Evolutionary conservation across 2,888 invertebrate genomes (phyloP), one percentile per base, ranked within the genome.

Genomic region (Nowickia ferox): DNA sequence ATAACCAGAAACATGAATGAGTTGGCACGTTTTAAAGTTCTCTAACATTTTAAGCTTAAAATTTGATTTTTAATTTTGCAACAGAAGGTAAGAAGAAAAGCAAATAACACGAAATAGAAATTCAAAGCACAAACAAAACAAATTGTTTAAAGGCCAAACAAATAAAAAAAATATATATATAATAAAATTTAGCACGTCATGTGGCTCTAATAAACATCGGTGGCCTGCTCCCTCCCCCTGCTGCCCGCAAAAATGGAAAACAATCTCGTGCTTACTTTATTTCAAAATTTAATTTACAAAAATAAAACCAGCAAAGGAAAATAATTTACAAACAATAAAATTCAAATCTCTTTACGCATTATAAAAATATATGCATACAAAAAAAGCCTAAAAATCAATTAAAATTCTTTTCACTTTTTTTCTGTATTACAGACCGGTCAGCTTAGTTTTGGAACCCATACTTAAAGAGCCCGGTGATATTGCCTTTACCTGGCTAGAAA

Each of bases 401-500:
- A 61, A 74, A 15, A 4, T 72, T 46, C 2, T 44, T 6, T 57
- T 1, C 15, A 17, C 22, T 11, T 8, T 46, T 57, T 59, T 59
- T 0, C 38, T 57, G 51, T 5, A 17, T 66, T 80, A 0, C 84
- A 93, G 94, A 77, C 94, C 95, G 6, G 94, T 95, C 4, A 94
- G 94, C 84, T 93, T 96, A 88, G 92, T 96, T 13, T 92, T 96
- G 30, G 96, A 96, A 89, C 96, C 96, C 91, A 94, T 96, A 22
- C 94, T 95, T 0, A 93, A 94, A 72, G 97, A 97, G 92, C 93
- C 95, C n/a, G 97, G 97, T 44, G 93, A 94, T 72, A 96, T 96
- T 68, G 95, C 95, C n/a, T 95, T 96, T 89, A 95, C 96, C 81
- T 97, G 97, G 97, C 94, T 97, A 90, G 96, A 96, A 90, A 95